These are phyloP conservation scores for Orchestia grillus DNA, from an alignment of 1,140 invertebrate species.

Conservation along the genomic window DNA sequence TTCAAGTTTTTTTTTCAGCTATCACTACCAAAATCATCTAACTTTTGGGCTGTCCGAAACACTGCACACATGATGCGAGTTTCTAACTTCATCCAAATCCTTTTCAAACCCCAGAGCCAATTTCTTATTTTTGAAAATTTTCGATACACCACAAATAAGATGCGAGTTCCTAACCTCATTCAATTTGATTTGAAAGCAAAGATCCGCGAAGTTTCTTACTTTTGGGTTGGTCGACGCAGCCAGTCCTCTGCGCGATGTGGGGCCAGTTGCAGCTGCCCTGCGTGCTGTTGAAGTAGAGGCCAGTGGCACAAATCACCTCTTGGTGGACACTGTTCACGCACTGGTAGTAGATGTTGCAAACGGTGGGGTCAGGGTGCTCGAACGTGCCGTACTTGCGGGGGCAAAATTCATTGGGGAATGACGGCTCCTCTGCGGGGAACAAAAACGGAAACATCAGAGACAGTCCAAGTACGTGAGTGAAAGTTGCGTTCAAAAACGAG, in stretches of 20 bases:
- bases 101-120: not conserved
- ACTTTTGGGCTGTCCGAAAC: not conserved
- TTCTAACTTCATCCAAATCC: not conserved
- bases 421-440: slow-evolving; percentile 61
- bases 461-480: not conserved
- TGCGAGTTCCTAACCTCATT: no score
- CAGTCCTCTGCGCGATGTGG: slow-evolving; percentile 54
- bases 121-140: no score
- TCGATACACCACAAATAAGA: no score
- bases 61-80: not conserved
- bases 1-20: no score
- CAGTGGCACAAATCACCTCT: slow-evolving; percentile 61
- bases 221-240: slow-evolving; percentile 56
- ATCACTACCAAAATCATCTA: no score
- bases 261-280: slow-evolving; percentile 68
- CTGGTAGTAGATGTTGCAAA: slow-evolving; percentile 69
- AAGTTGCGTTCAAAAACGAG: not conserved
- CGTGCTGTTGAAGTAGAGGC: slow-evolving; percentile 67
- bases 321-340: slow-evolving; percentile 69
- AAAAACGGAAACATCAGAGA: not conserved
- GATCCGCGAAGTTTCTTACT: slow-evolving; percentile 57
- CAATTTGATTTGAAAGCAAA: no score
- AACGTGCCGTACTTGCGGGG: slow-evolving; percentile 68
- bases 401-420: slow-evolving; percentile 61
- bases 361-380: slow-evolving; percentile 67